Evolutionary conservation across 1,140 invertebrate species (phyloP), one percentile per base, ranked within the genome.

Genomic region (Papilio polyxenes): DNA sequence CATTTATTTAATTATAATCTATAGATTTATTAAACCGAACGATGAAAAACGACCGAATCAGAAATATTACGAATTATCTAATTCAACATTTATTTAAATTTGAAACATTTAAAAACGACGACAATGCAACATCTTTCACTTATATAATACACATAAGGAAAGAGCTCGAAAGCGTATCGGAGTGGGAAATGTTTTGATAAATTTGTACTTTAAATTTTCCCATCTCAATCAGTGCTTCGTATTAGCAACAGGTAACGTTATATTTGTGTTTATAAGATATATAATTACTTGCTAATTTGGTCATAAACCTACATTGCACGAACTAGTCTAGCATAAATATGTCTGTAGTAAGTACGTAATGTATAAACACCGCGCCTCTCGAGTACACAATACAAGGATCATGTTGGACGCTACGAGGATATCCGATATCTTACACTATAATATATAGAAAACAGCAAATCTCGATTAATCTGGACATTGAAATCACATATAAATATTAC

Each of bases 241-340:
- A 82, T 77, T 83, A 88, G 87, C 89, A 88, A 85, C 82, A 81
- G 84, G 72, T 88, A 84, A 88, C 85, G 77, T 90, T 81, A 88
- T 87, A 89, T 92, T 90, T 91, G 90, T 92, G 88, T 89, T 88
- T 89, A 87, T 40, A 72, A 15, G 89, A 87, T 89, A 92, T 92
- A 92, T 91, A 92, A 89, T 90, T 90, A 91, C 86, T 81, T 77
- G 87, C 90, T 94, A 93, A 89, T 82, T 94, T 94, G 92, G 92
- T 94, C 92, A 85, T 90, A 93, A 90, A 86, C 81, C 91, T 94
- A 94, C 88, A 85, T 89, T 92, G 91, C 87, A 88, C 87, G 82
- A 87, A 85, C 90, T 93, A 93, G 82, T 88, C 92, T 93, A 92
- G 88, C 89, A 92, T 92, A 91, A 90, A 90, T 89, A 89, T 85